Conservation (phyloP, 92 coral and sea anemone species). For the Porites cylindrica region DNA sequence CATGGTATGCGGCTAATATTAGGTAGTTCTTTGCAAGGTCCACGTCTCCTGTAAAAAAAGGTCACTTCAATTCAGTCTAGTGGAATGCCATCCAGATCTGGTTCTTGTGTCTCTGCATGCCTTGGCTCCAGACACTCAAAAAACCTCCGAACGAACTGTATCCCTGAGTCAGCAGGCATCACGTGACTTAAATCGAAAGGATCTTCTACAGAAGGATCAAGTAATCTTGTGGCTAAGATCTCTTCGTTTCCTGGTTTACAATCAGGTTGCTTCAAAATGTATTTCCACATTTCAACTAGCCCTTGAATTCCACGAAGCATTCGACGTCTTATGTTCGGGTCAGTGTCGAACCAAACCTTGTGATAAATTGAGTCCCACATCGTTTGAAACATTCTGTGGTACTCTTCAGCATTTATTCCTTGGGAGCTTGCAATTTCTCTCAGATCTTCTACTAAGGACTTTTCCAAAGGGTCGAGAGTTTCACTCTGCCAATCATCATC, state of each 20-base stretch:
- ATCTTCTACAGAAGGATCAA: slow-evolving; percentile 1
- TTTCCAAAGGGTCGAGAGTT: background rate
- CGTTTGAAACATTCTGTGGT: background rate
- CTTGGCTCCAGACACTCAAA: background rate
- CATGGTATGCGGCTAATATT: too few relatives aligned
- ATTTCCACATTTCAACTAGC: background rate
- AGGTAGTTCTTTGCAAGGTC: too few relatives aligned
- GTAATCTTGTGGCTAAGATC: background rate
- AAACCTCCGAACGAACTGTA: background rate
- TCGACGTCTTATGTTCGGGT: slow-evolving; percentile 8
- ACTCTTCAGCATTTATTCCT: background rate
- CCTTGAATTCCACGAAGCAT: background rate
- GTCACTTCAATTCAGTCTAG: slow-evolving; percentile 1
- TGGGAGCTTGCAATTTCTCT: background rate
- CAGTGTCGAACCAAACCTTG: background rate
- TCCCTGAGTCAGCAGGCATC: slow-evolving; percentile 3
- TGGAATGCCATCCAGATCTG: slow-evolving; percentile 4
- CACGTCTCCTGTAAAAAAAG: too few relatives aligned
- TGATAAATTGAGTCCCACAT: background rate
- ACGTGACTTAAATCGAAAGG: background rate
- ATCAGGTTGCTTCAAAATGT: background rate
- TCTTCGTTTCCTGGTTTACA: slow-evolving; percentile 6
- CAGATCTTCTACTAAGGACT: slow-evolving; percentile 8
- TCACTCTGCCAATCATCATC: background rate
- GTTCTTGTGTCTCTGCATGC: background rate